A percentile compares a stretch with the other conserved stretches of the same genome.
Evolutionary conservation across 2,797 vertebrate genomes (phyloP).

Genomic region (Novumbra hubbsi): DNA sequence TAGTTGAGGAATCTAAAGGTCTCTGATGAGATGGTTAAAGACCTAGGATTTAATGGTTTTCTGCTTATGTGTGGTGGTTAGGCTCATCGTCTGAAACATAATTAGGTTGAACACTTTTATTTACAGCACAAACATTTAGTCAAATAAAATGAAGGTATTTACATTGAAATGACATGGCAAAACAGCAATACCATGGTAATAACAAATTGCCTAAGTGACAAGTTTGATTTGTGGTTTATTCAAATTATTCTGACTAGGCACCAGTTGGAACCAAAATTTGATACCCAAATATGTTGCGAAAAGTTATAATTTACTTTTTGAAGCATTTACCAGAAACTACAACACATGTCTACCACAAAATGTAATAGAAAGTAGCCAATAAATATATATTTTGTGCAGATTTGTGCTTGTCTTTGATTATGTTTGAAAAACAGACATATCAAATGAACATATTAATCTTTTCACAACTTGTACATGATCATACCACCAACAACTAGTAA

Average conservation of each 20-base stretch:
- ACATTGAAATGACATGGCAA: neutral
- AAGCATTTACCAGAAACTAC: neutral
- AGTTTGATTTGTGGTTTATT: neutral
- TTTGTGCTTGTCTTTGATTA: neutral
- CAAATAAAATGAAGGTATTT: neutral
- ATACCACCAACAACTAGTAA: slow-evolving; percentile 5
- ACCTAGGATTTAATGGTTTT: too few species aligned
- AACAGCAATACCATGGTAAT: neutral
- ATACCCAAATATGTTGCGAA: neutral
- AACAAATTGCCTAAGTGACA: neutral
- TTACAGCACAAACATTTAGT: neutral
- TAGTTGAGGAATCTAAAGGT: too few species aligned
- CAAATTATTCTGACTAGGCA: neutral
- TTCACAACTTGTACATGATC: neutral
- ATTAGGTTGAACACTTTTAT: neutral
- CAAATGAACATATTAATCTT: neutral
- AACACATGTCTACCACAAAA: neutral
- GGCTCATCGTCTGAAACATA: neutral
- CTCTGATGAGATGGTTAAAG: too few species aligned
- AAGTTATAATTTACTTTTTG: neutral
- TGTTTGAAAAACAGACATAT: neutral
- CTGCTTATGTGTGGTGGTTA: too few species aligned
- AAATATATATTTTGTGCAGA: neutral
- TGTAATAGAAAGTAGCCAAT: neutral
- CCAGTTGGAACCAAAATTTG: neutral